Evolutionary conservation across 2,888 invertebrate species (phyloP), one percentile per base, ranked within the genome.

Genomic region (Xestia c-nigrum): DNA sequence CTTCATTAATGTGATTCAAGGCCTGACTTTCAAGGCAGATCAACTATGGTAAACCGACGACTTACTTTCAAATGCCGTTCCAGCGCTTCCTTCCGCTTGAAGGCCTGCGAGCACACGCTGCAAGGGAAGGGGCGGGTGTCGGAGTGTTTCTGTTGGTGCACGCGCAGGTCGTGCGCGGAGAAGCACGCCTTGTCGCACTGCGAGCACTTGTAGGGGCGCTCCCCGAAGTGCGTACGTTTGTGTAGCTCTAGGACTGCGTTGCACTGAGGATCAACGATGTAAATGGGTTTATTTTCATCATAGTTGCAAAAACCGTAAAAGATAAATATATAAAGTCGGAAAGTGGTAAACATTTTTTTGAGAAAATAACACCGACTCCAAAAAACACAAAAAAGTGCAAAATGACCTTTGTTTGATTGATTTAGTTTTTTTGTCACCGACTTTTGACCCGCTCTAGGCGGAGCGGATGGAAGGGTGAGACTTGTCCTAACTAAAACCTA

Each of bases 131-230:
- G 96, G 0, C 96, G 86, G 19, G 74, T 70, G 73, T 96, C 95
- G 10, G 95, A 95, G 88, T 96, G 96, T n/a, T 94, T 94, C 76
- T 93, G 93, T 87, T 91, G 92, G 87, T 96, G 96, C 92, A 94
- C 94, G 85, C 93, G 93, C 78, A 96, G 93, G 91, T 96, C 96
- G 84, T 92, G 93, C 7, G 94, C 91, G 85, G 95, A 95, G 93
- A 89, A 92, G 93, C 96, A 96, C 10, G 94, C 92, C 84, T 95
- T 95, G n/a, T 93, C 94, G 81, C 96, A 96, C 76, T 89, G 89
- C 1, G 78, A 64, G 85, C 96, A 96, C 61, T 90, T 88, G 92
- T 91, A 96, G 52, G 91, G 86, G 3, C 94, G 94, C 88, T 94
- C 94, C 14, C 90, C 88, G 10, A 90, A 92, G 90, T 96, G 96